Base-by-base conservation (phyloP, 2,113 vertebrate species). In the Pipa parva region DNA sequence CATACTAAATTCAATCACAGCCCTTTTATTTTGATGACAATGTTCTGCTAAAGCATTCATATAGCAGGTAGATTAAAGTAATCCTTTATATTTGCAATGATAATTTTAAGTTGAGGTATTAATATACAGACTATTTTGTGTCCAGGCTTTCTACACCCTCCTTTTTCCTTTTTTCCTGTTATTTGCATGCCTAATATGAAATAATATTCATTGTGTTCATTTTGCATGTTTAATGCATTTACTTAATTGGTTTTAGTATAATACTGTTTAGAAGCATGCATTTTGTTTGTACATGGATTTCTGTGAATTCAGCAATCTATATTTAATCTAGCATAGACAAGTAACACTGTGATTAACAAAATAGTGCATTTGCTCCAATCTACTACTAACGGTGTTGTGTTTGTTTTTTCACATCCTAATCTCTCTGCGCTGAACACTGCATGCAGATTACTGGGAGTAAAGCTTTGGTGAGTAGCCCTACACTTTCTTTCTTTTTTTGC, bases 381-480 rank as follows among this genome's bases (percentile, higher is more conserved):
- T 92, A 92, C 91, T 95, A 92, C 94, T 89, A 89, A 85, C 64
- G 91, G 84, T 94, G 85, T 84, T 91, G 79, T 97, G 91, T 91
- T 90, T 93, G 88, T 91, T 81, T 92, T 83, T 86, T 60, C 78
- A 88, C 87, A 90, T 89, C 84, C 89, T 96, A 94, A 94, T 89
- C 81, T 79, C 86, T 89, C 91, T 93, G 77, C 87, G 88, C 89
- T 94, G 95, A 85, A 90, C 84, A 81, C 92, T 97, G 91, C 90
- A 93, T 98, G 92, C 95, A 99, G 96, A 98, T 97, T 92, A 92
- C 93, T 87, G 96, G 95, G 89, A 97, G 93, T 92, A 99, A 97
- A 97, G 91, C 95, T 83, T 72, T 75, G 92, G 95, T 99, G 89
- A 99, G 95, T 98, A 94, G 76, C 59, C 80, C 85, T 83, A 64